Conservation (phyloP, 2,113 vertebrate species). For the Chlorodrepanis virens region DNA sequence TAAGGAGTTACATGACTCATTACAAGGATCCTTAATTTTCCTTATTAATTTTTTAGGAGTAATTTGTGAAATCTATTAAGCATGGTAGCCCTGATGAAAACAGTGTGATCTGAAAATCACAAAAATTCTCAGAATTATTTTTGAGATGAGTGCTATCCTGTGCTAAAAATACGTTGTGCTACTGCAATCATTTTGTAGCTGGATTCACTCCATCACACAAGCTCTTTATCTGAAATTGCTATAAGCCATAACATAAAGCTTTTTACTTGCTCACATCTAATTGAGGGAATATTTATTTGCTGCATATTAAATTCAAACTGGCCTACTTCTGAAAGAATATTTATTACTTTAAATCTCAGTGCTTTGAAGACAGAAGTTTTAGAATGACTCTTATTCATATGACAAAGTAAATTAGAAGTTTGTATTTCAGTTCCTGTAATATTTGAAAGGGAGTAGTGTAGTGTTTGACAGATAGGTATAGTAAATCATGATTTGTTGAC, state of each 20-base stretch:
- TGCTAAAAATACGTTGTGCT: conserved; percentile 64
- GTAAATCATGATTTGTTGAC: conserved; percentile 52
- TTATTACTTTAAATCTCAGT: conserved; percentile 62
- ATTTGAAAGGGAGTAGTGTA: not conserved
- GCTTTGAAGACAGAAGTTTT: conserved; percentile 57
- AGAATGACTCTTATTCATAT: conserved; percentile 35
- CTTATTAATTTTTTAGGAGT: conserved; percentile 52
- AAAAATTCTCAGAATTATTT: conserved; percentile 69
- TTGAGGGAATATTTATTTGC: conserved; percentile 81
- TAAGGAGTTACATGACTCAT: conserved; percentile 51
- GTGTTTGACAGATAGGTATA: not conserved
- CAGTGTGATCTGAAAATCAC: conserved; percentile 43
- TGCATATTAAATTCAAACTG: conserved; percentile 65
- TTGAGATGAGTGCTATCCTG: conserved; percentile 73
- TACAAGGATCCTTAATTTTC: conserved; percentile 53
- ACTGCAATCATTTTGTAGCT: conserved; percentile 77
- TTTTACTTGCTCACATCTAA: conserved; percentile 75
- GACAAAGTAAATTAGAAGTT: conserved; percentile 54
- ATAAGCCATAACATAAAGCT: conserved; percentile 71
- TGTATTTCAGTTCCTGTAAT: conserved; percentile 24
- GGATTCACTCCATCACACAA: conserved; percentile 78
- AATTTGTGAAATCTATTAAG: conserved; percentile 54
- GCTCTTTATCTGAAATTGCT: conserved; percentile 81
- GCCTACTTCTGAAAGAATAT: conserved; percentile 61
- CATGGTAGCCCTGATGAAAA: conserved; percentile 1